phyloP scores from a whole-genome alignment of 2,888 invertebrate genomes.

The Hoplodrina blanda region DNA sequence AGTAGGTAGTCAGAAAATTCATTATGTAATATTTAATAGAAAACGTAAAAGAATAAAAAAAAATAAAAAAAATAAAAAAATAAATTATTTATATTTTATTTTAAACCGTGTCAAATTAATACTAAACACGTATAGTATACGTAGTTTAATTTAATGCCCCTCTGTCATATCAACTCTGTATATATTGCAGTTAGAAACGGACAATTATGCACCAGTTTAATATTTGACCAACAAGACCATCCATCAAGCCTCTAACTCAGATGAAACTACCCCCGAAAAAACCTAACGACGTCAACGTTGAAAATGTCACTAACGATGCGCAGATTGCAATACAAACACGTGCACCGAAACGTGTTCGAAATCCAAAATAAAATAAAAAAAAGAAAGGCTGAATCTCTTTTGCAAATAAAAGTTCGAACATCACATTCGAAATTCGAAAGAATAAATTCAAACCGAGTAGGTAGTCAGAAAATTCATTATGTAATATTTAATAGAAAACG shows the following conservation, averaged over 20 bases:
- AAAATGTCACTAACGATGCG: constrained; percentile 56
- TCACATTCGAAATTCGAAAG: constrained; percentile 13
- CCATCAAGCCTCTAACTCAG: constrained; percentile 47
- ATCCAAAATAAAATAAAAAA: constrained; percentile 9
- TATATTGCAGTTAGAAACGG: background rate
- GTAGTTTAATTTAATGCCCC: too few species aligned
- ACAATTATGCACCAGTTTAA: constrained; percentile 41
- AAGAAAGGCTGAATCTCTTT: background rate
- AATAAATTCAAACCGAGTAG: constrained; percentile 39
- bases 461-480: constrained; percentile 48
- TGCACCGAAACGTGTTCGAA: constrained; percentile 16
- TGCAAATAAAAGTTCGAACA: constrained; percentile 21
- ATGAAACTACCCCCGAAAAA: constrained; percentile 49
- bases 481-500: constrained; percentile 34
- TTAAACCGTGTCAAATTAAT: too few species aligned
- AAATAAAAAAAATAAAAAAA: too few species aligned
- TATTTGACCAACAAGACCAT: constrained; percentile 42
- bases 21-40: constrained; percentile 44
- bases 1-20: constrained; percentile 35
- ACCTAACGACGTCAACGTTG: constrained; percentile 46
- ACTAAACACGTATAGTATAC: too few species aligned
- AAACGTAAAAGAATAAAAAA: constrained; percentile 45
- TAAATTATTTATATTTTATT: too few species aligned
- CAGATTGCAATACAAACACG: constrained; percentile 52
- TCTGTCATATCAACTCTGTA: too few species aligned